Percentiles rank a stretch among this genome's conserved stretches.
phyloP scores from a whole-genome alignment of 2,888 invertebrate species.

The Hydrotaea diabolus region DNA sequence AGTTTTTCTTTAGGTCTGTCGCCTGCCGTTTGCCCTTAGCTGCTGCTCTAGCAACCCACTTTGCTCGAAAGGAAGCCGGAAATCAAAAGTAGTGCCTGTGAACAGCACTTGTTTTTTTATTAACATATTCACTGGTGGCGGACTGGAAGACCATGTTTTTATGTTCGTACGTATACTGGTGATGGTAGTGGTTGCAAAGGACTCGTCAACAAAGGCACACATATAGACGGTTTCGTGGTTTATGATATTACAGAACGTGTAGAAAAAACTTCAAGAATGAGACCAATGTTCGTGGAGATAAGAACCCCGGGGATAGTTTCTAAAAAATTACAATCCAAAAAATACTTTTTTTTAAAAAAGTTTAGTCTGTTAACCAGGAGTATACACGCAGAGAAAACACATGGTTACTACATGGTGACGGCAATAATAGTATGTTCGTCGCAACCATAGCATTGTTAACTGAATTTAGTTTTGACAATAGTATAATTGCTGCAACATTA shows the following conservation, averaged over 20 bases:
- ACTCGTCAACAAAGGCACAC: conserved; percentile 15
- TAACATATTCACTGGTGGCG: conserved; percentile 20
- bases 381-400: no score
- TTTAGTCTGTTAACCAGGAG: no score
- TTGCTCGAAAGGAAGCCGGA: conserved; percentile 52
- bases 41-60: background rate
- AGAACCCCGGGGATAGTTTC: no score
- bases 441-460: no score
- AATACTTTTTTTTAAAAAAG: no score
- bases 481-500: no score
- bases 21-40: conserved; percentile 29
- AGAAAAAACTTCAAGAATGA: no score
- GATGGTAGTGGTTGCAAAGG: conserved; percentile 14
- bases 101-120: conserved; percentile 45
- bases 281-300: no score
- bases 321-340: no score
- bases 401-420: no score
- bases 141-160: background rate
- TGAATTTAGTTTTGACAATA: no score
- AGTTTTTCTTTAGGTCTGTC: conserved; percentile 18
- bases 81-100: conserved; percentile 50
- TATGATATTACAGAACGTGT: background rate
- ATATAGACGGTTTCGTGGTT: conserved; percentile 10
- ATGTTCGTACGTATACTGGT: background rate
- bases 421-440: no score